Evolutionary conservation across 92 coral and sea anemone genomes (phyloP).

Genomic region (Porites evermanni): DNA sequence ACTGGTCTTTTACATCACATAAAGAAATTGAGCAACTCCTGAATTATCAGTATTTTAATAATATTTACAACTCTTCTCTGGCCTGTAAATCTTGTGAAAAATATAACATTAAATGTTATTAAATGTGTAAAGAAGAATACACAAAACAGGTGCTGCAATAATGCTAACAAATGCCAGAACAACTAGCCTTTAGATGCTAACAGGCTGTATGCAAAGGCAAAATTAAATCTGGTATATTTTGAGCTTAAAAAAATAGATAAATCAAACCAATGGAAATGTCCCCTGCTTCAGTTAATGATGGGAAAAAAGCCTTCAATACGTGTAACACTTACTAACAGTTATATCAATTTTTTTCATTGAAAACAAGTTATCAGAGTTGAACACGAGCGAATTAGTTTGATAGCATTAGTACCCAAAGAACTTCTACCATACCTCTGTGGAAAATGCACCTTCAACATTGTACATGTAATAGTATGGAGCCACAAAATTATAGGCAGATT

Average conservation of each 20-base stretch:
- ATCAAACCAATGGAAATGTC: neutral
- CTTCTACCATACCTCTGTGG: too few relatives aligned
- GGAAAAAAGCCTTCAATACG: neutral
- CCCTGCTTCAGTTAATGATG: neutral
- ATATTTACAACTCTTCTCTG: neutral
- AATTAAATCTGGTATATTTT: neutral
- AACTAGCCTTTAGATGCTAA: neutral
- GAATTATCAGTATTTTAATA: neutral
- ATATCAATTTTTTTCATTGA: too few relatives aligned
- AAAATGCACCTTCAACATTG: too few relatives aligned
- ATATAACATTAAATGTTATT: too few relatives aligned
- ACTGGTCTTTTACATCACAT: neutral
- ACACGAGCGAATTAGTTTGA: neutral
- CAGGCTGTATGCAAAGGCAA: neutral
- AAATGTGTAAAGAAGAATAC: too few relatives aligned
- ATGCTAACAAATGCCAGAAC: neutral
- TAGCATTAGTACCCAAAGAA: too few relatives aligned
- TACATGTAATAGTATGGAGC: too few relatives aligned
- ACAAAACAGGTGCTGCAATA: too few relatives aligned
- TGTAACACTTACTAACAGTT: neutral
- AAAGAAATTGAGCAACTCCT: too few relatives aligned
- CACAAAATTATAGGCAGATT: too few relatives aligned
- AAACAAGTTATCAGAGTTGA: neutral
- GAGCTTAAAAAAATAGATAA: neutral
- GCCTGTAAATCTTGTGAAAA: neutral